Conservation (phyloP, 2,797 vertebrate species). For the Simalia tracyae region DNA sequence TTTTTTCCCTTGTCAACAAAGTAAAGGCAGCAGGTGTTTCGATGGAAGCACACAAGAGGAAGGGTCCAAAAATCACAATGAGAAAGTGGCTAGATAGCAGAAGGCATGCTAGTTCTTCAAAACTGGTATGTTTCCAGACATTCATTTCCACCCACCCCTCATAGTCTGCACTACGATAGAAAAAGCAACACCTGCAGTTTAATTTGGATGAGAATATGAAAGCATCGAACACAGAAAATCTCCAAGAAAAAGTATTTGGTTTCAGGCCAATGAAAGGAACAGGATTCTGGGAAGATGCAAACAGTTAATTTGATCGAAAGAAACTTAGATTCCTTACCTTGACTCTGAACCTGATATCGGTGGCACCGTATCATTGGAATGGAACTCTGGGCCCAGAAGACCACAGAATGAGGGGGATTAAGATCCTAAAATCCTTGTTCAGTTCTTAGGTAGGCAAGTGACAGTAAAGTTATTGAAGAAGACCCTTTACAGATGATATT, state of each 20-base stretch:
- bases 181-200: background rate
- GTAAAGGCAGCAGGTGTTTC: background rate
- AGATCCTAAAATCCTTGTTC: background rate
- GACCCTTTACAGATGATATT: background rate
- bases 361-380: background rate
- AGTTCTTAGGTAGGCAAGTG: background rate
- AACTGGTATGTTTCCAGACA: background rate
- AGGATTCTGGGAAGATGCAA: background rate
- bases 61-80: background rate
- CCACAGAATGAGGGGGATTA: background rate
- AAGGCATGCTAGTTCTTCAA: background rate
- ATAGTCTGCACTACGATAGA: background rate
- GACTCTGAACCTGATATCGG: background rate
- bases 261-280: background rate
- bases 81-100: background rate
- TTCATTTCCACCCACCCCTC: background rate
- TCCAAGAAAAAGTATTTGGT: background rate
- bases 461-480: background rate
- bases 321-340: background rate
- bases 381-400: background rate
- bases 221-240: background rate
- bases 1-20: fast-evolving
- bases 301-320: background rate
- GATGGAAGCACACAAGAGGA: background rate
- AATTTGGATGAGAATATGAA: background rate